Conservation (phyloP, 2,797 vertebrate genomes). For the Halcyon leucocephala region DNA sequence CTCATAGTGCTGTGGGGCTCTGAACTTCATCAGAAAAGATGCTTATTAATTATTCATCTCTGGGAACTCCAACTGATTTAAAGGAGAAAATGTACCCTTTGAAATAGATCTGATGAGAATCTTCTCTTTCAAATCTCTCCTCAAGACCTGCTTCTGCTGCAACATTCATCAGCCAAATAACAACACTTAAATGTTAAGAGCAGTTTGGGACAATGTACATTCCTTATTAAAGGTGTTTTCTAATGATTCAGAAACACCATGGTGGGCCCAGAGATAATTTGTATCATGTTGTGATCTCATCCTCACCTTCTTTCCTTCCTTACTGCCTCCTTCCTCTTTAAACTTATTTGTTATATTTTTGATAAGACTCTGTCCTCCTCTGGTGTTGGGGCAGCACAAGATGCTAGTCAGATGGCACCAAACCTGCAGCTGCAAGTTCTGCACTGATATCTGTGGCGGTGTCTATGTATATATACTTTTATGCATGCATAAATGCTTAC, state of each 20-base stretch:
- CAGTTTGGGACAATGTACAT: neutral
- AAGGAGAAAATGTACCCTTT: conserved; percentile 22
- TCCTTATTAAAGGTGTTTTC: neutral
- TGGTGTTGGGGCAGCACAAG: rapidly evolving
- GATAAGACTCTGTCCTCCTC: neutral
- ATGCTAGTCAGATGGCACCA: neutral
- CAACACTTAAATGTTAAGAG: neutral
- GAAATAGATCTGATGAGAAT: conserved; percentile 37
- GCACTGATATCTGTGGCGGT: neutral
- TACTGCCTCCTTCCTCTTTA: neutral
- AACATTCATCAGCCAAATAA: neutral
- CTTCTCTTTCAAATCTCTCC: conserved; percentile 30
- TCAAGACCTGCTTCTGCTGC: neutral
- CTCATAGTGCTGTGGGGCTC: neutral
- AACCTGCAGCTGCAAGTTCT: neutral
- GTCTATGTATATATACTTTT: neutral
- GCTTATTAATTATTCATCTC: conserved; percentile 2
- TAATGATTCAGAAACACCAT: neutral
- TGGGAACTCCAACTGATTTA: conserved; percentile 24
- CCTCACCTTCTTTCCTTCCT: neutral
- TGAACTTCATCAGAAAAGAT: conserved; percentile 11
- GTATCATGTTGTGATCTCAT: neutral
- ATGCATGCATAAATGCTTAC: neutral
- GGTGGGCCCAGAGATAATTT: neutral
- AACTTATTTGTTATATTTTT: neutral